Evolutionary conservation across 2,888 invertebrate genomes (phyloP), one percentile per base, ranked within the genome.

Genomic region (Phoronis australis): DNA sequence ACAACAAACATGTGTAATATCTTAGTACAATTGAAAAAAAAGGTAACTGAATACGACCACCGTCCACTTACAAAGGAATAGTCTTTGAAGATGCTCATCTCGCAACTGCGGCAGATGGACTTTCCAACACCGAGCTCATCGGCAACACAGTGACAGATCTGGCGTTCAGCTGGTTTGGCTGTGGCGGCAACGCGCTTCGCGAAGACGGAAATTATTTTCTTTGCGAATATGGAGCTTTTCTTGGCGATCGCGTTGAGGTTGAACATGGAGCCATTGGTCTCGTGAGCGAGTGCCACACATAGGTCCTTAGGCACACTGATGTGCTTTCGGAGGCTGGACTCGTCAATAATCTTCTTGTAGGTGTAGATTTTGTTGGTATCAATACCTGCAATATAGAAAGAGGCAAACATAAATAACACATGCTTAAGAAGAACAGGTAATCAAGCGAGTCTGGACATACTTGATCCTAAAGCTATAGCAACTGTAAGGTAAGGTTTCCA

Each of bases 341-440:
- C 73, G 74, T 91, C 89, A 0, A 91, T 91, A 24, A 79, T 83
- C 12, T 54, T 53, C 47, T 64, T 61, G 46, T 84, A 82, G 0
- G 90, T 89, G 70, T 86, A 93, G 0, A 89, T 88, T 44, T 82
- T 76, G 0, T 80, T 27, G 3, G 39, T 85, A 76, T 92, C 92
- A 58, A 92, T 79, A 12, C 89, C 87, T 86, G 66, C 3, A 73
- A 68, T 4, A 25, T 41, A 18, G 21, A 5, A 44, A 23, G 6
- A 12, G 5, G 18, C 12, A 15, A 82, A 84, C n/a, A n/a, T n/a
- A 87, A 87, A n/a, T n/a, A n/a, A 87, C 87, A 59, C n/a, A 9
- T 35, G 9, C n/a, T n/a, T 35, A n/a, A n/a, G 20, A 22, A 26
- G 15, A 35, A 24, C 25, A 15, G 12, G 22, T 15, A 24, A 21